A percentile compares a stretch with the other conserved stretches of the same genome.
Evolutionary conservation across 2,113 vertebrate genomes (phyloP).

Genomic region (Plestiodon gilberti): DNA sequence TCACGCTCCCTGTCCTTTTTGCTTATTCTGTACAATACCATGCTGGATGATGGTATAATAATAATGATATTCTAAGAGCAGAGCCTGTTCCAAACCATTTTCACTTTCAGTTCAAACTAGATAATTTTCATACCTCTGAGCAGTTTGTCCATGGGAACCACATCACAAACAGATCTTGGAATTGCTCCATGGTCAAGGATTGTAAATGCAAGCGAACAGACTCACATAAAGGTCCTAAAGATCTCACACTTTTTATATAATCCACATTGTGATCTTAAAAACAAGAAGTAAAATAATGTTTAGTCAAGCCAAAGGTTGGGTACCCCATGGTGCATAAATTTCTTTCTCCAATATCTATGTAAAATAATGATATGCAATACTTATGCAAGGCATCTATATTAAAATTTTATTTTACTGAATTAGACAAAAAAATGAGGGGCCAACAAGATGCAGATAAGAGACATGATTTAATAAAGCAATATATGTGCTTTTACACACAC

Average conservation of each 20-base stretch:
- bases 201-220: slow-evolving; percentile 68
- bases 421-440: background rate
- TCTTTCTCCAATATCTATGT: background rate
- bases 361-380: background rate
- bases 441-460: background rate
- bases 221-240: slow-evolving; percentile 78
- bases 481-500: slow-evolving; percentile 30
- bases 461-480: background rate
- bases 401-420: background rate
- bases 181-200: slow-evolving; percentile 66
- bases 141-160: slow-evolving; percentile 78
- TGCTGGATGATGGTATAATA: background rate
- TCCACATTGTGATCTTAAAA: slow-evolving; percentile 70
- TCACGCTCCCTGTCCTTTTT: background rate
- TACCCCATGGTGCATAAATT: background rate
- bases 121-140: slow-evolving; percentile 70
- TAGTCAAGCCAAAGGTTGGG: background rate
- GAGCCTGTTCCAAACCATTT: background rate
- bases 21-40: background rate
- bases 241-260: slow-evolving; percentile 70
- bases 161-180: slow-evolving; percentile 49
- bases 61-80: background rate
- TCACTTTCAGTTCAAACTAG: background rate
- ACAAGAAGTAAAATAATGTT: slow-evolving; percentile 23
- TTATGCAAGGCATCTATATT: background rate